Evolutionary conservation across 2,797 vertebrate species (phyloP).

Genomic region (Peromyscus attwateri): DNA sequence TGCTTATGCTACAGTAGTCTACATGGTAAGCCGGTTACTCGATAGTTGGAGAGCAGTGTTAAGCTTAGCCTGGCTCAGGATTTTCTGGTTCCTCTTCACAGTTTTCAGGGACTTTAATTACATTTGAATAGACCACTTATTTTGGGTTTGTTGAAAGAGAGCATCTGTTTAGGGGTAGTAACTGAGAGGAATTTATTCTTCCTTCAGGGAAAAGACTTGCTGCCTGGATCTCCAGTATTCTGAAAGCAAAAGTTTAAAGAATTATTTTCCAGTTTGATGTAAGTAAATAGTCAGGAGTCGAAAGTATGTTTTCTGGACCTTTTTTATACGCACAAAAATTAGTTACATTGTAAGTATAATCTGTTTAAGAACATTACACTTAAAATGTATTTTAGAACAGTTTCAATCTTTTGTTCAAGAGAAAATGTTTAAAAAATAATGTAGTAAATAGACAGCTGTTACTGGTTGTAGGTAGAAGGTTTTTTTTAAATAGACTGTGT

Average conservation of each 20-base stretch:
- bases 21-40: not conserved
- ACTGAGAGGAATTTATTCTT: not conserved
- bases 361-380: not conserved
- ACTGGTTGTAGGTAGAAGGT: constrained; percentile 72
- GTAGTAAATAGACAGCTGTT: constrained; percentile 80
- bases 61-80: not conserved
- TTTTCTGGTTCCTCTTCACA: constrained; percentile 46
- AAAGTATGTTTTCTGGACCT: not conserved
- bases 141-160: constrained; percentile 39
- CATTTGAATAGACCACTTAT: not conserved
- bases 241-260: constrained; percentile 49
- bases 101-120: not conserved
- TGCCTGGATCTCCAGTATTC: not conserved
- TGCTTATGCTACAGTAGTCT: constrained; percentile 43
- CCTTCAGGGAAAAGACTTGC: constrained; percentile 16
- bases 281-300: not conserved
- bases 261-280: not conserved
- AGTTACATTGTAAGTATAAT: not conserved
- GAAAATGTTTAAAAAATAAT: constrained; percentile 74
- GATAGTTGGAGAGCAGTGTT: constrained; percentile 56
- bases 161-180: not conserved
- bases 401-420: constrained; percentile 67
- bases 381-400: constrained; percentile 73
- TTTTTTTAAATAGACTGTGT: constrained; percentile 85
- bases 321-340: constrained; percentile 64